Base-by-base conservation (phyloP, 1,140 invertebrate genomes). In the Panulirus ornatus region DNA sequence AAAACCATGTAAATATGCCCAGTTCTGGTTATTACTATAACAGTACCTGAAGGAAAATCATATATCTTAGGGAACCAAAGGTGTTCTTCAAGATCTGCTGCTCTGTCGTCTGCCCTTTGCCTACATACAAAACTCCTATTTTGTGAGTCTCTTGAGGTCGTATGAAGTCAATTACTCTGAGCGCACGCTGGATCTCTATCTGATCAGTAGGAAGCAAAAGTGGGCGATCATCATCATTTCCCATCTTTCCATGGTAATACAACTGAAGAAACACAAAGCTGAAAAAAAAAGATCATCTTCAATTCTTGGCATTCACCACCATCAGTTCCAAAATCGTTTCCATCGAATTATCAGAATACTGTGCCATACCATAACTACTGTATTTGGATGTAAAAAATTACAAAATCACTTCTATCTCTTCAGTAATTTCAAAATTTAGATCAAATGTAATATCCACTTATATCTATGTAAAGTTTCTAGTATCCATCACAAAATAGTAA, bases 211-310 rank as follows among this genome's bases (percentile, higher is more conserved):
- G 95, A 30, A 98, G 94, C 14, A 96, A 94, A 0, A 98, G 93
- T 1, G 97, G 97, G 84, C 95, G 71, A 27, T 94, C 93, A 82
- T 78, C 94, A 0, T 93, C 93, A 88, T 94, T 94, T 81, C 95
- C 95, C 94, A 96, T 96, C 92, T 95, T 95, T 11, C 95, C 95
- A 73, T 96, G 96, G 93, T 98, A 97, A 94, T 97, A 99, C 19
- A 99, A 94, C 94, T 99, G 98, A 73, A 99, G 95, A 94, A 99
- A 98, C 54, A 99, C 96, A 94, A 98, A 98, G 93, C 97, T 97
- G 73, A 94, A 95, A 95, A 87, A 96, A 94, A 86, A 94, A 84
- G 66, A 71, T 16, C n/a, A 70, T 8, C 66, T n/a, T n/a, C n/a
- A n/a, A n/a, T n/a, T n/a, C n/a, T n/a, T n/a, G n/a, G n/a, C n/a